These are phyloP conservation scores for Miniopterus natalensis DNA, from an alignment of 2,113 vertebrate genomes.

Conservation along the genomic window DNA sequence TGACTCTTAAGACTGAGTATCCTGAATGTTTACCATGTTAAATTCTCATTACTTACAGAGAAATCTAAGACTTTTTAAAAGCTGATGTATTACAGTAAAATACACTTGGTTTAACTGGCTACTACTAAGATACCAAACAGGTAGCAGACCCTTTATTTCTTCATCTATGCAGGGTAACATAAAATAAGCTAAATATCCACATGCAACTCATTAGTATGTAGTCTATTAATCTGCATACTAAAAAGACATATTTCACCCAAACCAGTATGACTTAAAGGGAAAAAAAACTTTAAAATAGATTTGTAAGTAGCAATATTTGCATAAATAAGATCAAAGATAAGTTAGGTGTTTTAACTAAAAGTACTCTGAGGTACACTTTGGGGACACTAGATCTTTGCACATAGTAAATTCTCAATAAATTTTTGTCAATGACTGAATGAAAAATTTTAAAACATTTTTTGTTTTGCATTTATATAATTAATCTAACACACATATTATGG, in stretches of 20 bases:
- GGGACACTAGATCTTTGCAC: not conserved
- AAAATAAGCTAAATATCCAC: not conserved
- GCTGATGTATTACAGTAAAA: not conserved
- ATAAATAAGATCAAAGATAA: not conserved
- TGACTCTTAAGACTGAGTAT: not conserved
- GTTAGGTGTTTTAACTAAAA: slow-evolving; percentile 32
- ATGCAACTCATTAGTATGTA: not conserved
- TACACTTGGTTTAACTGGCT: not conserved
- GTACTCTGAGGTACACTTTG: not conserved
- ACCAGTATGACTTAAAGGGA: not conserved
- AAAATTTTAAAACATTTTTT: slow-evolving; percentile 2
- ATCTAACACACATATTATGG: not conserved
- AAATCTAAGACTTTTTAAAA: slow-evolving; percentile 35
- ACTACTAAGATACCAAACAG: not conserved
- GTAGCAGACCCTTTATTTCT: not conserved
- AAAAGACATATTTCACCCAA: not conserved
- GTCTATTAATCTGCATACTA: not conserved
- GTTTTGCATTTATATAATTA: not conserved
- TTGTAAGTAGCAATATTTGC: not conserved
- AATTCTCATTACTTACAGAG: slow-evolving; percentile 11
- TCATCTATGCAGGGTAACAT: not conserved
- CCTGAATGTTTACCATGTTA: not conserved
- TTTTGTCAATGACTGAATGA: not conserved
- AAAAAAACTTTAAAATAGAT: not conserved
- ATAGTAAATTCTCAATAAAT: slow-evolving; percentile 12